Evolutionary conservation across 1,140 invertebrate species (phyloP), one percentile per base, ranked within the genome.

Genomic region (Polypedilum pembai): DNA sequence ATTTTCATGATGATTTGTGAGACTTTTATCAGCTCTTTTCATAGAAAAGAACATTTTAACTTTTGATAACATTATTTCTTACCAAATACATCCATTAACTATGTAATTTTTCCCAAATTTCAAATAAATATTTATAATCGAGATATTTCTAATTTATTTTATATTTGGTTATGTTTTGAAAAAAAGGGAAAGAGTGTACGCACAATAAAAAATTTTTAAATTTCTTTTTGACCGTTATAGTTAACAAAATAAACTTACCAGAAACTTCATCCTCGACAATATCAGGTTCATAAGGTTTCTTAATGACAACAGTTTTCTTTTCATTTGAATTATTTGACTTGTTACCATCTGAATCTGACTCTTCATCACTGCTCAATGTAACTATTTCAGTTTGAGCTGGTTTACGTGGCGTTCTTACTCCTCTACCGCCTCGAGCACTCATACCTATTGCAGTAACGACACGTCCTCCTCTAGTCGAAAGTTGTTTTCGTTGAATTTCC

Each of bases 301-400:
- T 69, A 20, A 12, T 2, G 8, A 20, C 7, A 2, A 18, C 65
- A 17, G 2, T 3, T 69, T 69, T 69, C 17, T 69, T 69, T 18
- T 18, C 65, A 21, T 69, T 69, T 15, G 45, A 56, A 20, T 21
- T 21, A 20, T 56, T 12, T 5, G 45, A 33, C 24, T n/a, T 74
- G 12, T 4, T 74, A 3, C 75, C 65, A 8, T 82, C 80, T 3
- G 79, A 78, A n/a, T 82, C 81, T 24, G 76, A 80, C 40, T 82
- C 88, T 77, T 89, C 87, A 77, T 89, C 88, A 75, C 88, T 89
- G 80, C 87, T 89, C 74, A 88, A 80, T 41, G 86, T 86, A 73
- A 89, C 81, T 78, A 88, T 86, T 72, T 88, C 87, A 65, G 87
- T 86, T 79, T 88, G 87, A 12, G 83, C 83, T 76, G 88, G 87